Evolutionary conservation across 64 coral and sea anemone species (phyloP).

Genomic region (Montipora efflorescens): DNA sequence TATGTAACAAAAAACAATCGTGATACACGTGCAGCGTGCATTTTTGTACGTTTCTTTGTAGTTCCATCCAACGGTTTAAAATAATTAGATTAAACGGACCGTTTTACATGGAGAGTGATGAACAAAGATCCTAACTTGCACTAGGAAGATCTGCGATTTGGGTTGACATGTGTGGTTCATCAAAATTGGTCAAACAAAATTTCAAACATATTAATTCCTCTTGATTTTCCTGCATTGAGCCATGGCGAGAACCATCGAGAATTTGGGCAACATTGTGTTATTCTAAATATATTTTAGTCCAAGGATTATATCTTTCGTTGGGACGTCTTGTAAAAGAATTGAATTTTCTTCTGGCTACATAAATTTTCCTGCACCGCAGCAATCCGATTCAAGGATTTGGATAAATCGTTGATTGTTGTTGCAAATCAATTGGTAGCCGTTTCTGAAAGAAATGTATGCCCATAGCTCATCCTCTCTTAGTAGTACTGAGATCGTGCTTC

Average conservation of each 20-base stretch:
- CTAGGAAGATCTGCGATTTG: no score
- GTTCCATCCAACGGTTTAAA: background rate
- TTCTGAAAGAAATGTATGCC: background rate
- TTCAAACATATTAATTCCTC: slow-evolving; percentile 13
- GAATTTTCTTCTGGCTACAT: no score
- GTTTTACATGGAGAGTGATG: no score
- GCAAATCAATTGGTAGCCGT: background rate
- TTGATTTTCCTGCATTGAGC: background rate
- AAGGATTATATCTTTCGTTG: background rate
- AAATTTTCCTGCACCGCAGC: no score
- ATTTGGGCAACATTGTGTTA: background rate
- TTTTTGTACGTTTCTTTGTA: no score
- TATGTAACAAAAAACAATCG: no score
- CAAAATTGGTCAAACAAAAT: no score
- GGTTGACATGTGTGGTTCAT: no score
- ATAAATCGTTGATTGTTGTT: background rate
- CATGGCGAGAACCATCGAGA: background rate
- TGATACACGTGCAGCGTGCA: no score
- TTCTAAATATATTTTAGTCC: background rate
- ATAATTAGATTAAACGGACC: background rate
- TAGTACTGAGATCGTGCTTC: no score
- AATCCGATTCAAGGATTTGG: background rate
- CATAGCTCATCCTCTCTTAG: no score
- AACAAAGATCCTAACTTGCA: no score
- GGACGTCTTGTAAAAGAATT: background rate